Evolutionary conservation across 2,113 vertebrate species (phyloP).

Genomic region (Hirundichthys speculiger): DNA sequence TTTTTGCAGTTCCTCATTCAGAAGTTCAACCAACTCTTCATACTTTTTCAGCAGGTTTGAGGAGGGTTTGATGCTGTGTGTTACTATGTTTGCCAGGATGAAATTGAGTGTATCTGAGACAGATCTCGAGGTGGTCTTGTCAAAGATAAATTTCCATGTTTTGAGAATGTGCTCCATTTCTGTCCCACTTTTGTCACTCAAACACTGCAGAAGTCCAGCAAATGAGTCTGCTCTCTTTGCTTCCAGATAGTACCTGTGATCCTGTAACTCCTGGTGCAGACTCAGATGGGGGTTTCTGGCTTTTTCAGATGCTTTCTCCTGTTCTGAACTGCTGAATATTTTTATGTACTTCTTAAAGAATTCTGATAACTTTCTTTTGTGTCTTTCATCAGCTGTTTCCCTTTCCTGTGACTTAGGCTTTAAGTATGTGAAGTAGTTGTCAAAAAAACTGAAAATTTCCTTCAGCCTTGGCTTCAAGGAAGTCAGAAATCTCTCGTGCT

Average conservation of each 20-base stretch:
- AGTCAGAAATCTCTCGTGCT: conserved; percentile 36
- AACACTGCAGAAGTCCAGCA: conserved; percentile 49
- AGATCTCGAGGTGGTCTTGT: not conserved
- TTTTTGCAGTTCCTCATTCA: conserved; percentile 38
- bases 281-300: conserved; percentile 49
- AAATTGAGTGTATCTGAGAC: conserved; percentile 41
- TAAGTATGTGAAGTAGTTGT: conserved; percentile 52
- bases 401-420: conserved; percentile 52
- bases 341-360: conserved; percentile 33
- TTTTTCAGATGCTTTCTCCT: conserved; percentile 45
- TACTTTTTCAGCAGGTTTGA: conserved; percentile 31
- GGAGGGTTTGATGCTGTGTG: conserved; percentile 41
- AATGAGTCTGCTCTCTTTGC: conserved; percentile 52
- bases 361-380: conserved; percentile 42
- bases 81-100: conserved; percentile 63
- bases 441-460: conserved; percentile 52
- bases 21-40: conserved; percentile 41
- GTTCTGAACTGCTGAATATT: conserved; percentile 32
- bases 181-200: not conserved
- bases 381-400: conserved; percentile 55
- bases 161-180: conserved; percentile 42
- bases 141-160: conserved; percentile 42
- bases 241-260: conserved; percentile 41
- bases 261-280: conserved; percentile 20
- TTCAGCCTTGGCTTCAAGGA: conserved; percentile 50